Evolutionary conservation across 2,888 invertebrate species (phyloP).

Genomic region (Agrochola circellaris): DNA sequence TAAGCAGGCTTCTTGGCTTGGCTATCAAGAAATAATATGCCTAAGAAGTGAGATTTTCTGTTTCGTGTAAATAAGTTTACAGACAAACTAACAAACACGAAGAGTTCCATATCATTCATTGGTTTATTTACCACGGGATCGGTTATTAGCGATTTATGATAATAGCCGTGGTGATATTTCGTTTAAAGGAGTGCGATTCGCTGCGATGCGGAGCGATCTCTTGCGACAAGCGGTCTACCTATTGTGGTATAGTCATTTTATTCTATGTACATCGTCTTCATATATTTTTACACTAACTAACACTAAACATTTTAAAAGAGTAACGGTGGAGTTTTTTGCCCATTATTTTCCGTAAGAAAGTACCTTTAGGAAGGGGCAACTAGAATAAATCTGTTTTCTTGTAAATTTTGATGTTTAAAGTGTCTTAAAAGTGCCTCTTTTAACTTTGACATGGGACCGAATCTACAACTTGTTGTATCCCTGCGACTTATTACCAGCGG

Average conservation of each 20-base stretch:
- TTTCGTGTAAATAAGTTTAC: neutral
- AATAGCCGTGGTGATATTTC: constrained; percentile 46
- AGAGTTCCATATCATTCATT: neutral
- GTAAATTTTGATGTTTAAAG: too few relatives aligned
- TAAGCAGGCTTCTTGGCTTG: neutral
- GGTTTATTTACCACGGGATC: constrained; percentile 27
- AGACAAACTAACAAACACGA: constrained; percentile 11
- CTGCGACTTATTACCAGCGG: constrained; percentile 9
- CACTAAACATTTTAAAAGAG: too few relatives aligned
- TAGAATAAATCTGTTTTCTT: too few relatives aligned
- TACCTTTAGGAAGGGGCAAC: too few relatives aligned
- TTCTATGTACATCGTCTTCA: too few relatives aligned
- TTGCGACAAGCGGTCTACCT: neutral
- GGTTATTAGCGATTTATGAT: constrained; percentile 54
- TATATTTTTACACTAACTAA: too few relatives aligned
- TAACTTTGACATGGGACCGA: neutral
- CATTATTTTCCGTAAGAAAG: too few relatives aligned
- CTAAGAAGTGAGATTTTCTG: neutral
- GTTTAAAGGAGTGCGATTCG: constrained; percentile 24
- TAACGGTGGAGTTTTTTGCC: too few relatives aligned
- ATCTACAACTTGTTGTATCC: neutral
- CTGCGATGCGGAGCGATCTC: constrained; percentile 6
- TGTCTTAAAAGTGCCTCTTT: too few relatives aligned
- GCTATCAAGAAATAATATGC: neutral
- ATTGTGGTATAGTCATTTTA: too few relatives aligned